Base-by-base conservation (phyloP, 1,140 invertebrate genomes). In the Drosophila rhopaloa region DNA sequence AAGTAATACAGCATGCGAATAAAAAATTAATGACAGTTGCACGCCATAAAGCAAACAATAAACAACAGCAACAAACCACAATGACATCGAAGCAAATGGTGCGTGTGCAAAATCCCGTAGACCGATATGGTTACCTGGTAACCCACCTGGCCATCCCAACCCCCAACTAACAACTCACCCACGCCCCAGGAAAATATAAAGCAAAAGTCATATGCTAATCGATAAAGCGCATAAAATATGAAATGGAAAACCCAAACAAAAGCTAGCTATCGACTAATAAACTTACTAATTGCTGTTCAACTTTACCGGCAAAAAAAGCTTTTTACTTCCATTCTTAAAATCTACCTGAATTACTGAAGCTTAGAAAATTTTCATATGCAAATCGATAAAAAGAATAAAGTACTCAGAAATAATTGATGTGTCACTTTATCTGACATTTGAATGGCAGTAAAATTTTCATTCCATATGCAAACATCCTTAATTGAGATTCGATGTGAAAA, bases 11-110 rank as follows among this genome's bases (percentile, higher is more conserved):
- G 41, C 48, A 61, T 61, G 59, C 51, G 37, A 40, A 44, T 55
- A 66, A 59, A 51, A 60, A 61, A 60, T 71, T 72, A 66, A 76
- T 68, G 79, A 43, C 79, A 88, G 86, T 83, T 82, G 67, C 66
- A 65, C 40, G 50, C 47, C 50, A 79, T 79, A 73, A 82, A 86
- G 40, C 38, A 41, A 65, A 75, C 24, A 58, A 37, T 50, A 46
- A 59, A 48, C 10, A 68, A 71, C 50, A 60, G 29, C 38, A 55
- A 56, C 43, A 32, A 41, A 37, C 41, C 24, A 35, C 46, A 43
- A 13, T 44, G 37, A 48, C 58, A 40, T 47, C 7, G 9, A 48
- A 61, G 58, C 13, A 37, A 75, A 75, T 53, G 38, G 59, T 75
- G 72, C 71, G 59, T 75, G 72, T 50, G 53, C 67, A 62, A 73